Conservation (phyloP, 2,888 invertebrate genomes). For the Enchytraeus crypticus region DNA sequence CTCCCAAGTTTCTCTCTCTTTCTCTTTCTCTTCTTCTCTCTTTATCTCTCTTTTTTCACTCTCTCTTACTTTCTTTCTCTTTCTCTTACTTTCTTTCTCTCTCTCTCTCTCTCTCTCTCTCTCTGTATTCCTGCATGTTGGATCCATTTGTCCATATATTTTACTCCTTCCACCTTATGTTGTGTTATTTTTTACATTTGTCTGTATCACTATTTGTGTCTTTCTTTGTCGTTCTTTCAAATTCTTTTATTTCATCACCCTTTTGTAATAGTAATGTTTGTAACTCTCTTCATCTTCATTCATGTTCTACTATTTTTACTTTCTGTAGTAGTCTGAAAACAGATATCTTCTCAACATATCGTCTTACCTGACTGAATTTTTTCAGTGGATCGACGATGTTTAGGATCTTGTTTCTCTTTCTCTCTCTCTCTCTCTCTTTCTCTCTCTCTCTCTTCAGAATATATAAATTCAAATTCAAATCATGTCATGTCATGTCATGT, state of each 20-base stretch:
- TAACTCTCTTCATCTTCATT: too few relatives aligned
- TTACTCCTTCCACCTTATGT: background rate
- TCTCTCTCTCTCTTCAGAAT: too few relatives aligned
- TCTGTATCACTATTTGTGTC: background rate
- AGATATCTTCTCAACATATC: too few relatives aligned
- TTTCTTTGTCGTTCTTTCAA: background rate
- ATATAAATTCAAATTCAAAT: too few relatives aligned
- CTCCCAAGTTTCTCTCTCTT: background rate
- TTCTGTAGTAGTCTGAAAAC: too few relatives aligned
- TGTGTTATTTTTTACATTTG: background rate
- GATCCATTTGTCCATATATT: background rate
- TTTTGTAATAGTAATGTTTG: too few relatives aligned
- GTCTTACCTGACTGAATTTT: too few relatives aligned
- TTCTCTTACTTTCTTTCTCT: background rate
- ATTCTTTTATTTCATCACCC: background rate
- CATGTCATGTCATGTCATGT: too few relatives aligned
- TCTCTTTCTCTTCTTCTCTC: slow-evolving; percentile 4
- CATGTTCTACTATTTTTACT: too few relatives aligned
- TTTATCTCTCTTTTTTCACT: background rate
- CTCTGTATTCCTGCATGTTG: background rate
- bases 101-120: background rate
- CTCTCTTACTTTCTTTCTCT: background rate
- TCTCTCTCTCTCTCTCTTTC: background rate
- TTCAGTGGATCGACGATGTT: background rate
- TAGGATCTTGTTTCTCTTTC: background rate